These are phyloP conservation scores for Riparia riparia DNA, from an alignment of 2,113 vertebrate species.

Conservation along the genomic window DNA sequence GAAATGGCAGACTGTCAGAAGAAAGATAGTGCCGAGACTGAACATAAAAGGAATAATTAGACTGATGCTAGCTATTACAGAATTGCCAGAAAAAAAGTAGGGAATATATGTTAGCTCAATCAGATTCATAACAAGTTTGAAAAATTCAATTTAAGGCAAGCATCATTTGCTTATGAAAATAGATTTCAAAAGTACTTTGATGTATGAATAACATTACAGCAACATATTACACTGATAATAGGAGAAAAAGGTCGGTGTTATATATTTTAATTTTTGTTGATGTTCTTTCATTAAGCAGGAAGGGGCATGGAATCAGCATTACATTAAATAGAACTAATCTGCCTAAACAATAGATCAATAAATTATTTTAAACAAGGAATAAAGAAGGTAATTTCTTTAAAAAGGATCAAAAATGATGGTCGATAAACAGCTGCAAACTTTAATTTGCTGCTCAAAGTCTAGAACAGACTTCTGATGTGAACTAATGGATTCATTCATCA, in stretches of 20 bases:
- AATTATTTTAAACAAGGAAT: neutral
- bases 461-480: neutral
- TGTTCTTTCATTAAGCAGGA: neutral
- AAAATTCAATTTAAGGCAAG: neutral
- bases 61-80: neutral
- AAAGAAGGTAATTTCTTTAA: neutral
- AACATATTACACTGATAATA: neutral
- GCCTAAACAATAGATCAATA: neutral
- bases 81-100: neutral
- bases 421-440: neutral
- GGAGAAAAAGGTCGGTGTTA: neutral
- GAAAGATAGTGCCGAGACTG: neutral
- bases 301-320: neutral
- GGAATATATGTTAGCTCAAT: neutral
- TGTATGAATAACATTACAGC: neutral
- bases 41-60: neutral
- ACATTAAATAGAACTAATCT: neutral
- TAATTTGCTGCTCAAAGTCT: no score
- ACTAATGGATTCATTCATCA: neutral
- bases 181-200: neutral
- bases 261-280: neutral
- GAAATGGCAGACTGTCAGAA: neutral
- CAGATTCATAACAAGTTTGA: neutral
- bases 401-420: neutral
- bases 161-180: neutral